Conservation (phyloP, 2,888 invertebrate species). For the Tenthredo amoena region DNA sequence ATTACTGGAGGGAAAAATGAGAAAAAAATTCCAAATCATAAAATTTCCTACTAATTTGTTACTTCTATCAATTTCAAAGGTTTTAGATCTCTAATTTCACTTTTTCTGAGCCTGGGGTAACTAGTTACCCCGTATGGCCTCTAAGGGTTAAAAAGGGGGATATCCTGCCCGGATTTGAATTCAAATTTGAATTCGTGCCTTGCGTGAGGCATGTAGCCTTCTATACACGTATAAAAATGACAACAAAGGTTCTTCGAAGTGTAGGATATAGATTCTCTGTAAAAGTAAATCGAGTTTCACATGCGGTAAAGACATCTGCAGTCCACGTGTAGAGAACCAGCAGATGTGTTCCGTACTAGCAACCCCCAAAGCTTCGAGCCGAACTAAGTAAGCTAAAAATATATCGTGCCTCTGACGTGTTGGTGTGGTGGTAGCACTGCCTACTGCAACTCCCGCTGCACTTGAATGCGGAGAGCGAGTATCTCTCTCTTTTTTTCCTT, state of each 20-base stretch:
- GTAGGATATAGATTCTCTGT: conserved; percentile 1
- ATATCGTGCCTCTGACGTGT: background rate
- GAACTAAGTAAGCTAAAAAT: background rate
- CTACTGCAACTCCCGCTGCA: background rate
- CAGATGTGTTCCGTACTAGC: background rate
- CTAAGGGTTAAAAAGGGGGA: too few relatives aligned
- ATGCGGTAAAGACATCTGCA: background rate
- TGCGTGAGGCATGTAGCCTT: background rate
- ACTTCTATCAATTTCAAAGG: too few relatives aligned
- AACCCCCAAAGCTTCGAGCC: background rate
- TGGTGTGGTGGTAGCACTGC: background rate
- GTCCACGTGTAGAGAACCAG: conserved; percentile 3
- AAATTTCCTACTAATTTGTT: too few relatives aligned
- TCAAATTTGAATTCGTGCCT: background rate
- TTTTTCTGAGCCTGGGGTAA: too few relatives aligned
- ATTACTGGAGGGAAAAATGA: too few relatives aligned
- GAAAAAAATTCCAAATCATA: too few relatives aligned
- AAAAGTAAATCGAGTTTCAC: background rate
- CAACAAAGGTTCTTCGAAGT: background rate
- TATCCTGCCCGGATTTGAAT: background rate
- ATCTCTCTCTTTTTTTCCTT: background rate
- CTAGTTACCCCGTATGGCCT: too few relatives aligned
- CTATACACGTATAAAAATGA: background rate
- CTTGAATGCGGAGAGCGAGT: conserved; percentile 5
- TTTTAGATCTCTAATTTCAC: too few relatives aligned